Evolutionary conservation across 2,797 vertebrate genomes (phyloP).

Genomic region (Peromyscus melanophrys): DNA sequence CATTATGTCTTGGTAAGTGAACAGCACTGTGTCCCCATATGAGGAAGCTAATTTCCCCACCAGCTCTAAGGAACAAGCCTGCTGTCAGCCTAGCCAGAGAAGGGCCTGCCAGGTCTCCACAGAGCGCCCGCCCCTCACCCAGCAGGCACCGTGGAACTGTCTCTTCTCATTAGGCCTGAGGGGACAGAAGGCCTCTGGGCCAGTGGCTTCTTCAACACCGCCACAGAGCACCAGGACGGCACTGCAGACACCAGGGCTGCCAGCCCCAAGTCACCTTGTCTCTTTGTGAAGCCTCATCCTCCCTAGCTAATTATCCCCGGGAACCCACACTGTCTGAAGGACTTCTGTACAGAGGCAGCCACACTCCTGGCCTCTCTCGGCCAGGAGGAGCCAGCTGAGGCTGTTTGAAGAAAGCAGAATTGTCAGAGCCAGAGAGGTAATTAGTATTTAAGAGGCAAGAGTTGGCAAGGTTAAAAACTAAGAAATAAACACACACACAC

Average conservation of each 20-base stretch:
- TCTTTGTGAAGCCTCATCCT: not conserved
- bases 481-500: slow-evolving; percentile 65
- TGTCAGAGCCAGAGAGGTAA: slow-evolving; percentile 77
- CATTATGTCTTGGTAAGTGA: not conserved
- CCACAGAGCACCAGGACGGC: not conserved
- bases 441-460: slow-evolving; percentile 86
- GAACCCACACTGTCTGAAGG: not conserved
- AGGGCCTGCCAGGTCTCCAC: not conserved
- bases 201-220: slow-evolving; percentile 7
- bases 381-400: slow-evolving; percentile 32
- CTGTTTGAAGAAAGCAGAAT: slow-evolving; percentile 67
- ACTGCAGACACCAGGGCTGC: not conserved
- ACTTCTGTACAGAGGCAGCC: not conserved
- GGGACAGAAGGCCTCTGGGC: not conserved
- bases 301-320: slow-evolving; percentile 57
- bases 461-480: slow-evolving; percentile 84
- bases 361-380: not conserved
- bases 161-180: slow-evolving; percentile 73
- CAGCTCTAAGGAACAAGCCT: not conserved
- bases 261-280: slow-evolving; percentile 64
- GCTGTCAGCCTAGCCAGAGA: not conserved
- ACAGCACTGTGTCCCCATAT: not conserved
- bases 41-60: not conserved
- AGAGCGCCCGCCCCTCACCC: not conserved
- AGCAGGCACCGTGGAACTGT: slow-evolving; percentile 27